phyloP scores from a whole-genome alignment of 2,113 vertebrate genomes.

The western clawed frog (Xenopus tropicalis) region DNA sequence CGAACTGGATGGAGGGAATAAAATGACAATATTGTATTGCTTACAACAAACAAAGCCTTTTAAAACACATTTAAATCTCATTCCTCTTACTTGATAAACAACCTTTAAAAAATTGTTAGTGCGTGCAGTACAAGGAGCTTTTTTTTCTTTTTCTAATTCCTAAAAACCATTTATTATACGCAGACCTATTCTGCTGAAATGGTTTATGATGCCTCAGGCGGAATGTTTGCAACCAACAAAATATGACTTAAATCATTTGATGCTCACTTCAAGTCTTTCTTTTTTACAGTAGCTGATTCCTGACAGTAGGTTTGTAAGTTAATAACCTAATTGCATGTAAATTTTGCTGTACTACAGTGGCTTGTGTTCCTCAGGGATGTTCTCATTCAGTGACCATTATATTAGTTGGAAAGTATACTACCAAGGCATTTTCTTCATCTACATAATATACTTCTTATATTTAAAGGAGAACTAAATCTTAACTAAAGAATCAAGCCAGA shows the following conservation, averaged over 20 bases:
- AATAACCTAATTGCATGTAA: slow-evolving; percentile 16
- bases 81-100: slow-evolving; percentile 1
- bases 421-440: too few relatives aligned
- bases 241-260: slow-evolving; percentile 6
- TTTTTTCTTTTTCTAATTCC: background rate
- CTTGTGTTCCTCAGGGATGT: slow-evolving; percentile 4
- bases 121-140: background rate
- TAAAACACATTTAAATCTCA: background rate
- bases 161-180: slow-evolving; percentile 5
- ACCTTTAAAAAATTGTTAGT: background rate
- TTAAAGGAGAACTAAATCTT: too few relatives aligned
- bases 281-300: slow-evolving; percentile 19
- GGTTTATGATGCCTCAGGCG: slow-evolving; percentile 4
- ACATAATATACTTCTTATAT: too few relatives aligned
- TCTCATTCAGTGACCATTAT: slow-evolving; percentile 6
- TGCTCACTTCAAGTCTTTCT: background rate
- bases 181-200: background rate
- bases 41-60: background rate
- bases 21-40: background rate
- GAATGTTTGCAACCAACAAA: slow-evolving; percentile 6
- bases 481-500: too few relatives aligned
- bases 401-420: background rate
- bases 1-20: background rate
- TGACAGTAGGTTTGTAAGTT: slow-evolving; percentile 23
- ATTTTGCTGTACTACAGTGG: background rate